These are phyloP conservation scores for Biston betularia DNA, from an alignment of 2,888 invertebrate genomes.

Conservation along the genomic window DNA sequence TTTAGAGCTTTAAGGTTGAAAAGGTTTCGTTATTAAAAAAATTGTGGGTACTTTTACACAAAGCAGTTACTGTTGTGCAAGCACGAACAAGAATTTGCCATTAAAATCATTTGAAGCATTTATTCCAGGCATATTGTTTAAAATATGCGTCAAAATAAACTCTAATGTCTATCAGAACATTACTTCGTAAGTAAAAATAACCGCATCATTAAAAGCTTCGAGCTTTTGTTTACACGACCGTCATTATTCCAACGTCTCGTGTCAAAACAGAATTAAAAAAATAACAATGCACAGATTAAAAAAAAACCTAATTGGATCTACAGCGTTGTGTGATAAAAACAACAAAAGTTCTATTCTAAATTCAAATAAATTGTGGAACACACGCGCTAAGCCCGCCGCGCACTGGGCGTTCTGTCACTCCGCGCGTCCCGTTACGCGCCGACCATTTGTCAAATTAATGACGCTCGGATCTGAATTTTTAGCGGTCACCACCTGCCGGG, in stretches of 20 bases:
- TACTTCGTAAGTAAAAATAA: constrained; percentile 34
- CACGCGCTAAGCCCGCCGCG: constrained; percentile 54
- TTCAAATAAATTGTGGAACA: constrained; percentile 62
- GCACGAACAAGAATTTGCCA: constrained; percentile 3
- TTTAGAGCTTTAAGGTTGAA: constrained; percentile 3
- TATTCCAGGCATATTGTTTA: constrained; percentile 1
- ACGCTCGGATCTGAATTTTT: constrained; percentile 68
- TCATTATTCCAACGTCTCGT: constrained; percentile 55
- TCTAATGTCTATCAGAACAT: constrained; percentile 12
- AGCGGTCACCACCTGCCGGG: constrained; percentile 57
- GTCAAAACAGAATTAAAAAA: constrained; percentile 55
- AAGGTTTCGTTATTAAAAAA: not conserved
- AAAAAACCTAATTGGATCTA: constrained; percentile 54
- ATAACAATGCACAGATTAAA: constrained; percentile 48
- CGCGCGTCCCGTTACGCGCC: constrained; percentile 57
- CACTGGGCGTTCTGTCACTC: constrained; percentile 53
- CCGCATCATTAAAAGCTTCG: constrained; percentile 39
- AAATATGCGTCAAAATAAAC: constrained; percentile 15
- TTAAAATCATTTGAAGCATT: constrained; percentile 13
- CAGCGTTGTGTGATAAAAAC: constrained; percentile 51
- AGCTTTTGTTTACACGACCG: constrained; percentile 59
- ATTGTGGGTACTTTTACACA: constrained; percentile 6
- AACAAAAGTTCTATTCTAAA: constrained; percentile 55
- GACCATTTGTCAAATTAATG: constrained; percentile 82
- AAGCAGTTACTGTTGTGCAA: not conserved